Evolutionary conservation across 2,888 invertebrate genomes (phyloP).

Genomic region (Caenorhabditis angaria): DNA sequence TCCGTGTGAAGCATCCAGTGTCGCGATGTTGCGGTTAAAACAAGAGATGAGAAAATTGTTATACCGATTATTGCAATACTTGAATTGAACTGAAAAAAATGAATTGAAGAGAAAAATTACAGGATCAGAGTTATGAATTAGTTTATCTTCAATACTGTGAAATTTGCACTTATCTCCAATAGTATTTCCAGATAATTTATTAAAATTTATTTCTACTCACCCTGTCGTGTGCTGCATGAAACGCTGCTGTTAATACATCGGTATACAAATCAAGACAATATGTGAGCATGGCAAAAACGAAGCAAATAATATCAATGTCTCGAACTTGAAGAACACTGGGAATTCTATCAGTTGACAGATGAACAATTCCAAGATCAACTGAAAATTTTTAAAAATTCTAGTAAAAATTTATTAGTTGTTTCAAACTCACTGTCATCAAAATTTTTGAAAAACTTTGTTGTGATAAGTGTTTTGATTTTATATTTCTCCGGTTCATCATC

Average conservation of each 20-base stretch:
- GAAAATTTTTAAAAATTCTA: slow-evolving; percentile 5
- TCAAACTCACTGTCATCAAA: neutral
- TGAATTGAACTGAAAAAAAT: slow-evolving; percentile 52
- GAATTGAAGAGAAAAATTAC: slow-evolving; percentile 57
- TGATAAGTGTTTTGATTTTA: slow-evolving; percentile 14
- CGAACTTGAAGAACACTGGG: slow-evolving; percentile 51
- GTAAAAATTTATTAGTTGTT: slow-evolving; percentile 12
- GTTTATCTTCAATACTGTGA: slow-evolving; percentile 32
- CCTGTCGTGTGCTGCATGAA: slow-evolving; percentile 46
- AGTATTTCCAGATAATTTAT: neutral
- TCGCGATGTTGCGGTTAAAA: neutral
- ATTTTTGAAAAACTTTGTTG: slow-evolving; percentile 22
- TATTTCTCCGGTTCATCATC: slow-evolving; percentile 8
- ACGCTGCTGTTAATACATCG: slow-evolving; percentile 46
- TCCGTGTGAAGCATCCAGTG: neutral
- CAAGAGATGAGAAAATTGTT: neutral
- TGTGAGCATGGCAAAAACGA: slow-evolving; percentile 56
- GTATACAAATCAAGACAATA: slow-evolving; percentile 56
- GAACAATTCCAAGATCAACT: slow-evolving; percentile 36
- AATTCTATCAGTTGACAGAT: slow-evolving; percentile 51
- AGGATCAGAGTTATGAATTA: slow-evolving; percentile 40
- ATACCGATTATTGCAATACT: slow-evolving; percentile 36
- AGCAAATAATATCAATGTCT: slow-evolving; percentile 58
- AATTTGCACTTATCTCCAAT: slow-evolving; percentile 10
- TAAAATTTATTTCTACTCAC: slow-evolving; percentile 31